These are phyloP conservation scores for Lucilia cuprina DNA, from an alignment of 1,140 invertebrate genomes.

Conservation along the genomic window DNA sequence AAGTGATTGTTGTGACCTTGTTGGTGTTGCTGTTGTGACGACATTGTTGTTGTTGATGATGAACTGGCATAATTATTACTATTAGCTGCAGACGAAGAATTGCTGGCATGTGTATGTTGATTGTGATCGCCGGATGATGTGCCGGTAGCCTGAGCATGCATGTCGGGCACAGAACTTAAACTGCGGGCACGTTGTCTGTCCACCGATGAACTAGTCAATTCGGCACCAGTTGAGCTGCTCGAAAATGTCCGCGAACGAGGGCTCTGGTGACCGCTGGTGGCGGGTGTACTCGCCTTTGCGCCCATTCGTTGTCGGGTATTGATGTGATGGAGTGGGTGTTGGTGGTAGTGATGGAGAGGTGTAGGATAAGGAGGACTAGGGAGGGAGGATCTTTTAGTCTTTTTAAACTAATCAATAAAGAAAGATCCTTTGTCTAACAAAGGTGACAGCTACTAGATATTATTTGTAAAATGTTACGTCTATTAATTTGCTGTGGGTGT, in stretches of 20 bases:
- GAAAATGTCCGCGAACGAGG: conserved; percentile 78
- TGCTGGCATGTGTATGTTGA: conserved; percentile 44
- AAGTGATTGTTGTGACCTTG: conserved; percentile 53
- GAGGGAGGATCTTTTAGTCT: not conserved
- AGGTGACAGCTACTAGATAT: not conserved
- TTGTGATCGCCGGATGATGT: conserved; percentile 29
- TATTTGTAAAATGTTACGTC: not conserved
- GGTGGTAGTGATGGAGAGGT: not conserved
- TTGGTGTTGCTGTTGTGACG: conserved; percentile 42
- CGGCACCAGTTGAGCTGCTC: conserved; percentile 74
- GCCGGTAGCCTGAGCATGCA: conserved; percentile 63
- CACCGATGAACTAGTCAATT: conserved; percentile 62
- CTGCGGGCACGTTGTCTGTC: conserved; percentile 82
- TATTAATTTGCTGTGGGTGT: not conserved
- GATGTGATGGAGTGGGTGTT: not conserved
- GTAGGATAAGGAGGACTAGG: not conserved
- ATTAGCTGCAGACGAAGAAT: conserved; percentile 55
- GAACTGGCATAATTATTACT: conserved; percentile 67
- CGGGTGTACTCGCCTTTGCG: conserved; percentile 82
- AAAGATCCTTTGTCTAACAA: not conserved
- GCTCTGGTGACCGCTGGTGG: conserved; percentile 73
- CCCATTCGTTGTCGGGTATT: conserved; percentile 68
- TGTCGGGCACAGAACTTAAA: conserved; percentile 82
- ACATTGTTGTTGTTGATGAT: conserved; percentile 41
- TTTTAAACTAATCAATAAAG: not conserved